phyloP scores from a whole-genome alignment of 2,797 vertebrate species.

The Lutjanus campechanus region DNA sequence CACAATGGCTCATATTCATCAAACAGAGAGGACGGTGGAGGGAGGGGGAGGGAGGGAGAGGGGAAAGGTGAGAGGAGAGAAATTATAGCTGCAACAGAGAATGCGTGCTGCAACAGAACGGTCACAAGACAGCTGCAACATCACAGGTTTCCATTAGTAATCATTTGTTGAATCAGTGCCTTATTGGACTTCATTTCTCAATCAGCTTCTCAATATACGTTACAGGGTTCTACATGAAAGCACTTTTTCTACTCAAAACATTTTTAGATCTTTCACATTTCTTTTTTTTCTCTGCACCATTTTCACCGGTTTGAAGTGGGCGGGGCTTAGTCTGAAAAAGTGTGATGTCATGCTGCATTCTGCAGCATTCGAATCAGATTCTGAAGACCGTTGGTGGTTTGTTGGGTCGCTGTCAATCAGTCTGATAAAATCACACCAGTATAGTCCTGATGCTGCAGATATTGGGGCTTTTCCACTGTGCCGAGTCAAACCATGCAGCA shows the following conservation, averaged over 20 bases:
- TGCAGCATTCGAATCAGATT: neutral
- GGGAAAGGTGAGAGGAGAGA: conserved; percentile 13
- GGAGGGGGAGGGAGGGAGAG: neutral
- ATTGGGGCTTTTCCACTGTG: no score
- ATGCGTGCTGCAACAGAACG: neutral
- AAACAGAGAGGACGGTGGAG: conserved; percentile 9
- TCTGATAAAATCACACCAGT: neutral
- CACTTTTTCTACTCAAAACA: neutral
- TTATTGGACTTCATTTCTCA: neutral
- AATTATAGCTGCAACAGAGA: conserved; percentile 4
- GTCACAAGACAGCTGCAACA: neutral
- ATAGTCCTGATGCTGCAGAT: neutral
- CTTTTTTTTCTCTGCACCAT: neutral
- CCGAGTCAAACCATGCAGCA: no score
- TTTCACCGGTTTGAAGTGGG: neutral
- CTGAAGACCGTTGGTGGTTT: neutral
- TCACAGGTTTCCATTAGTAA: neutral
- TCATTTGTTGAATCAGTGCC: neutral
- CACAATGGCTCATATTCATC: conserved; percentile 53
- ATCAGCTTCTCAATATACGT: neutral
- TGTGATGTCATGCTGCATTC: neutral
- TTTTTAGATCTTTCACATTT: neutral
- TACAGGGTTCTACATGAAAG: neutral
- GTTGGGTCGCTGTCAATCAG: neutral
- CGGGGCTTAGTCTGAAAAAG: neutral